These are phyloP conservation scores for Eupithecia exiguata DNA, from an alignment of 2,888 invertebrate genomes.

Conservation along the genomic window DNA sequence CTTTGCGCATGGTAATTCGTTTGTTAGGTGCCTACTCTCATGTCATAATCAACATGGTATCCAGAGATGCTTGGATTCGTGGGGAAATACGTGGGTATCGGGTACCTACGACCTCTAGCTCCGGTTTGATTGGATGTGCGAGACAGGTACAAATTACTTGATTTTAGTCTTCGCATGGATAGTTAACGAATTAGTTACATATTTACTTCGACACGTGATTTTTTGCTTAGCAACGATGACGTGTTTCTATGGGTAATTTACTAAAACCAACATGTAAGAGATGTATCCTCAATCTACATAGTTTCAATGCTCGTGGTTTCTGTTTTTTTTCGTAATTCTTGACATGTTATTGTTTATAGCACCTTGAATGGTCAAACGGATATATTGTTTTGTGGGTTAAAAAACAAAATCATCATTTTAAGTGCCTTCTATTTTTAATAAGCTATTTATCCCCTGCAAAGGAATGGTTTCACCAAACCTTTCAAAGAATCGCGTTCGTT, in stretches of 20 bases:
- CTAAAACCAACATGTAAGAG: slow-evolving; percentile 22
- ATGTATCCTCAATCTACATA: slow-evolving; percentile 7
- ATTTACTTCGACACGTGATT: slow-evolving; percentile 28
- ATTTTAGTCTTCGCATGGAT: slow-evolving; percentile 32
- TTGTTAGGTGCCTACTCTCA: slow-evolving; percentile 52
- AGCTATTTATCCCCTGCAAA: neutral
- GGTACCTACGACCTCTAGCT: slow-evolving; percentile 39
- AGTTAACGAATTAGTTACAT: slow-evolving; percentile 34
- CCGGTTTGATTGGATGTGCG: slow-evolving; percentile 47
- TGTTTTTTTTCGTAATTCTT: neutral
- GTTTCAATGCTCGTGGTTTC: neutral
- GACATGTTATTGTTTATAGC: neutral
- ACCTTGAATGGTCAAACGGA: neutral
- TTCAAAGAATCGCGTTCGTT: neutral
- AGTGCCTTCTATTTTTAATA: neutral
- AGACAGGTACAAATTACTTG: slow-evolving; percentile 44
- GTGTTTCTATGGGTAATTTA: slow-evolving; percentile 32
- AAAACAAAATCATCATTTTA: no score
- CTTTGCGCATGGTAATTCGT: slow-evolving; percentile 55
- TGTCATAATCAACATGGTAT: slow-evolving; percentile 41
- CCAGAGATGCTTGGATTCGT: slow-evolving; percentile 39
- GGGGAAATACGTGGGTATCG: slow-evolving; percentile 56
- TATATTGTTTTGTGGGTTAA: no score
- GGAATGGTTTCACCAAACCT: neutral
- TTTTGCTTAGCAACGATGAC: slow-evolving; percentile 31